Conservation (phyloP, 2,888 invertebrate species). For the Caenorhabditis japonica region DNA sequence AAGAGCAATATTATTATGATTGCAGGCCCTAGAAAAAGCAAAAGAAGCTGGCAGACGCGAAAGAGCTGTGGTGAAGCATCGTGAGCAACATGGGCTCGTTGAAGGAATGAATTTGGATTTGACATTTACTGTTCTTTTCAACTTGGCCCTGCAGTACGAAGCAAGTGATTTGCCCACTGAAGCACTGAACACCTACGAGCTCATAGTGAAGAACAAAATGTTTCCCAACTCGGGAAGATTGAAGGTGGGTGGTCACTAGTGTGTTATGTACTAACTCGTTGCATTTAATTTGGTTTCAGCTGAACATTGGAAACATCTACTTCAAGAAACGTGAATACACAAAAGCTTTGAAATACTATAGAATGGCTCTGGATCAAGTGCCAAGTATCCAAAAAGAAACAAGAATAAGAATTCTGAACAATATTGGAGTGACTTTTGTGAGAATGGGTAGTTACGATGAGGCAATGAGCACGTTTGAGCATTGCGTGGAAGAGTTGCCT, state of each 20-base stretch:
- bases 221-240: conserved; percentile 87
- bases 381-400: conserved; percentile 93
- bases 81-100: conserved; percentile 89
- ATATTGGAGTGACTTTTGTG: conserved; percentile 93
- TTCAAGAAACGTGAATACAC: conserved; percentile 91
- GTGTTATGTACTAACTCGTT: not conserved
- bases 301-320: conserved; percentile 98
- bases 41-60: conserved; percentile 96
- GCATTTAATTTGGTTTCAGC: conserved; percentile 75
- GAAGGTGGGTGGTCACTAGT: conserved; percentile 62
- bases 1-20: not conserved
- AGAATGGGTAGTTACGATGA: conserved; percentile 96
- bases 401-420: conserved; percentile 93
- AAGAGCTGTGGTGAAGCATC: conserved; percentile 88
- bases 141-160: conserved; percentile 93
- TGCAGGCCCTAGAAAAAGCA: conserved; percentile 87
- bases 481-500: conserved; percentile 95
- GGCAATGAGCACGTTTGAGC: conserved; percentile 95
- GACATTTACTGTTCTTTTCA: conserved; percentile 94
- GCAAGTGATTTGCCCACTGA: conserved; percentile 94
- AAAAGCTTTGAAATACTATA: conserved; percentile 91
- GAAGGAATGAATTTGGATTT: conserved; percentile 94
- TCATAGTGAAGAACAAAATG: conserved; percentile 90
- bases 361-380: conserved; percentile 96
- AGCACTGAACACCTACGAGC: conserved; percentile 93